Evolutionary conservation across 2,888 invertebrate genomes (phyloP).

Genomic region (Thymelicus acteon): DNA sequence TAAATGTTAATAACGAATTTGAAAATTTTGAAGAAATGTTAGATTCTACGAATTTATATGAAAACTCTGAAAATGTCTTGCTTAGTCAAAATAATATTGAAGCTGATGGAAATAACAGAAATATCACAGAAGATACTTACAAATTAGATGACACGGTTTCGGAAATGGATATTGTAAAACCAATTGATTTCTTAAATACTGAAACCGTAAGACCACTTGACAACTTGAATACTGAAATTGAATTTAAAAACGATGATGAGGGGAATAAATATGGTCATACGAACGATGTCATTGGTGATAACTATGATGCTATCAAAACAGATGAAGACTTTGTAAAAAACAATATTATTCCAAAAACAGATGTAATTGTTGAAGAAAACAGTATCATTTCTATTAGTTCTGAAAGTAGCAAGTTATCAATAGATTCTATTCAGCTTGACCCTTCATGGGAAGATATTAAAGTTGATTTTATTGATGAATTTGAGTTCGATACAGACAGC

Average conservation of each 20-base stretch:
- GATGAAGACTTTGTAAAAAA: background rate
- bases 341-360: background rate
- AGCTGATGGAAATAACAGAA: background rate
- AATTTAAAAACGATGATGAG: too few species aligned
- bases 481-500: conserved; percentile 36
- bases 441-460: background rate
- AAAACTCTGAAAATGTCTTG: background rate
- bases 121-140: background rate
- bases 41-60: background rate
- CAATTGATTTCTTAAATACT: too few species aligned
- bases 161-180: too few species aligned
- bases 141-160: background rate
- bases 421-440: background rate
- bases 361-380: background rate
- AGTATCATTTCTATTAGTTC: conserved; percentile 13
- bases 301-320: background rate
- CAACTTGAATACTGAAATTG: too few species aligned
- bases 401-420: background rate
- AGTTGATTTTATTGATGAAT: background rate
- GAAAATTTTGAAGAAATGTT: background rate
- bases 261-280: background rate
- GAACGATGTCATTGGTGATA: background rate
- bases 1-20: background rate
- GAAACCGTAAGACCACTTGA: too few species aligned
- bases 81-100: background rate